Evolutionary conservation across 2,113 vertebrate genomes (phyloP), one percentile per base, ranked within the genome.

Genomic region (Ophthalmotilapia sp.): DNA sequence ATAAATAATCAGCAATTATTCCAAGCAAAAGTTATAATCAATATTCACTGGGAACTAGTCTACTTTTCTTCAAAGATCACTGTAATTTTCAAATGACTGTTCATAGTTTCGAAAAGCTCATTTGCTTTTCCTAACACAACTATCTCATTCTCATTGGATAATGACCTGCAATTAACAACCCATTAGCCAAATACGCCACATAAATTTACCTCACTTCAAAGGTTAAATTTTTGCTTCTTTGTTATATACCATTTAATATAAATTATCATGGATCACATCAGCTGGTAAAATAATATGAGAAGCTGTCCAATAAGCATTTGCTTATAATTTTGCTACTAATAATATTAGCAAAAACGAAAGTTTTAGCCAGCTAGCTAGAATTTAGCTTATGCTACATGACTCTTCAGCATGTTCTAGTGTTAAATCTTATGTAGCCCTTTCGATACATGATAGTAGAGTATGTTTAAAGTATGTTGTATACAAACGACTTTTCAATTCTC

Each of bases 381-480:
- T 73, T 73, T 73, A 45, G 68, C 21, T 26, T 9, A 7, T 17
- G 3, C 38, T 26, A 0, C 21, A 73, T 26, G 38, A 73, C 7
- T 14, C 21, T 26, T 45, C 38, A 42, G 21, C 68, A 10, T 15
- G 21, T 73, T 73, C 21, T 73, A 45, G 14, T 73, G 0, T 73
- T 73, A 45, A 42, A 23, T 26, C 21, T 7, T 65, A n/a, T 12
- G 31, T 36, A 36, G 56, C 26, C 8, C 0, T 65, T n/a, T n/a
- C 6, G 0, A 36, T 65, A 36, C 31, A 36, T 73, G 0, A 45
- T 45, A 45, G 7, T 8, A 73, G 0, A 65, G 6, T 38, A 21
- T 38, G 33, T 21, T 47, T 47, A 45, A 42, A 29, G 40, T 31
- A 49, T 47, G 15, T 49, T 31, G 70, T 10, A 77, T 77, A 0